Evolutionary conservation across 1,140 invertebrate species (phyloP).

Genomic region (Drosophila paulistorum): DNA sequence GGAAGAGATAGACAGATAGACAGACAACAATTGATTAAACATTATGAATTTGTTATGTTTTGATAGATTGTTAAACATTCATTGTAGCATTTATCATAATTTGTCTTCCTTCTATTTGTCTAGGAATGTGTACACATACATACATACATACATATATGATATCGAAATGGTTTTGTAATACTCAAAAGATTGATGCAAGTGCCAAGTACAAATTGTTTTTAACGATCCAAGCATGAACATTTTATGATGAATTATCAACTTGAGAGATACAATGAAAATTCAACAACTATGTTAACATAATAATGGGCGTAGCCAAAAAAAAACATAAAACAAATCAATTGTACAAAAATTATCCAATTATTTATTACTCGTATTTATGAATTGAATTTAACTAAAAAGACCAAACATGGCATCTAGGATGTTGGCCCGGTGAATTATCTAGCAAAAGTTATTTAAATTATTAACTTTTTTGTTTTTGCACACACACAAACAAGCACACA

Average conservation of each 20-base stretch:
- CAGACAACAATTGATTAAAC: constrained; percentile 23
- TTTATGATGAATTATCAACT: constrained; percentile 9
- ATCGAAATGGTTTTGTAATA: constrained; percentile 8
- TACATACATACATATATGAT: not conserved
- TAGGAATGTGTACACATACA: constrained; percentile 2
- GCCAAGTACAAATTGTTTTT: constrained; percentile 20
- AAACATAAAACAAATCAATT: too few relatives aligned
- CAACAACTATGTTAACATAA: constrained; percentile 17
- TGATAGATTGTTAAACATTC: constrained; percentile 21
- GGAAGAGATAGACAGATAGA: not conserved
- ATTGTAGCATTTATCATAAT: constrained; percentile 16
- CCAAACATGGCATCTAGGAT: too few relatives aligned
- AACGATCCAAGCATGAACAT: constrained; percentile 12
- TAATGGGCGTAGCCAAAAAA: not conserved
- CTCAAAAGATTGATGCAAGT: constrained; percentile 18
- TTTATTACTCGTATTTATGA: too few relatives aligned
- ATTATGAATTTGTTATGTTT: constrained; percentile 20
- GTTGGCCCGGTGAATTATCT: too few relatives aligned
- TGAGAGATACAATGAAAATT: not conserved
- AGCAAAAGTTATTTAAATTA: too few relatives aligned
- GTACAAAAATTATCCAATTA: too few relatives aligned
- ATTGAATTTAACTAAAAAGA: too few relatives aligned
- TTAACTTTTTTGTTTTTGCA: too few relatives aligned
- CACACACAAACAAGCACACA: too few relatives aligned
- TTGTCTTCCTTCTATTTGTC: constrained; percentile 21